These are phyloP conservation scores for Hydrozoanthus tunicans DNA, from an alignment of 64 coral and sea anemone species.

Conservation along the genomic window DNA sequence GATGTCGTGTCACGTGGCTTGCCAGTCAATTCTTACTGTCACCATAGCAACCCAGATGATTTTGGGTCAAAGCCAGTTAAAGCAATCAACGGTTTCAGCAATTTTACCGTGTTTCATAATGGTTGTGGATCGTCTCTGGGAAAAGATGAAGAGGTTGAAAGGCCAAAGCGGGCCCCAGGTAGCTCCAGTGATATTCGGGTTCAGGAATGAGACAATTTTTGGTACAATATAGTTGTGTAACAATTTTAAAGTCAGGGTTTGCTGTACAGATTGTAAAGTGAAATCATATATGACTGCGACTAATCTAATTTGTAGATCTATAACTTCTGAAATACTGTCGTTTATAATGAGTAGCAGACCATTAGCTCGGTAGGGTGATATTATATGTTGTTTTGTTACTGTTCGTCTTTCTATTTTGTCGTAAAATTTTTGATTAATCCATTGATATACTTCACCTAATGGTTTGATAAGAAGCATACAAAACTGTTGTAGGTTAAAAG, in stretches of 20 bases:
- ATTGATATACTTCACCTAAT: background rate
- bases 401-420: conserved; percentile 23
- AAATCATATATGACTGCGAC: conserved; percentile 20
- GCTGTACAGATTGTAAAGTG: conserved; percentile 69
- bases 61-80: conserved; percentile 1
- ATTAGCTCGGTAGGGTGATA: conserved; percentile 35
- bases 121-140: conserved; percentile 50
- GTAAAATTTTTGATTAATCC: background rate
- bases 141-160: conserved; percentile 53
- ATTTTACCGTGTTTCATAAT: conserved; percentile 36
- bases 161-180: conserved; percentile 34
- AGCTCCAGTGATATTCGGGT: conserved; percentile 55
- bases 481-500: background rate
- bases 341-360: conserved; percentile 38
- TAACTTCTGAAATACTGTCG: conserved; percentile 6
- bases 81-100: conserved; percentile 53
- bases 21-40: conserved; percentile 53
- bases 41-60: conserved; percentile 53
- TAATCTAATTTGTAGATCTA: conserved; percentile 67
- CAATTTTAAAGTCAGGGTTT: conserved; percentile 27
- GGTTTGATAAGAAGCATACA: background rate
- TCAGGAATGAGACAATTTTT: conserved; percentile 49
- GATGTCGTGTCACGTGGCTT: conserved; percentile 56
- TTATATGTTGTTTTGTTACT: background rate
- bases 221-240: conserved; percentile 59